Evolutionary conservation across 2,797 vertebrate species (phyloP).

Genomic region (Crocodylus rhombifer): DNA sequence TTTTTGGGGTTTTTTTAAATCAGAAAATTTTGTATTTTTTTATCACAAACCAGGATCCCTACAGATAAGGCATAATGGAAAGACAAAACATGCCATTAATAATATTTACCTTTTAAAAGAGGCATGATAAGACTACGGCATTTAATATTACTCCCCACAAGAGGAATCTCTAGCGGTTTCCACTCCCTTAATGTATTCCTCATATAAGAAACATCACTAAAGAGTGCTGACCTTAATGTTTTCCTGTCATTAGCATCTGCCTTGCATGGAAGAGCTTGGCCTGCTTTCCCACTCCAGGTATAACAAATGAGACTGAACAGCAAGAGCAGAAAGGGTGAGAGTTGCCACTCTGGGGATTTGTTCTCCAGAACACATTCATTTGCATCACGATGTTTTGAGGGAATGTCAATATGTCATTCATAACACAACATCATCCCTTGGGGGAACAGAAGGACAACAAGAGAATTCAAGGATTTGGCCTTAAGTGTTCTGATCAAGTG

Average conservation of each 20-base stretch:
- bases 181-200: constrained; percentile 55
- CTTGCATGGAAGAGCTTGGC: constrained; percentile 62
- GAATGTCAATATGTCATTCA: constrained; percentile 62
- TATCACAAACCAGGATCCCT: too few relatives aligned
- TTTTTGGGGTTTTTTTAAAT: too few relatives aligned
- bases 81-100: constrained; percentile 49
- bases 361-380: constrained; percentile 61
- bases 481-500: too few relatives aligned
- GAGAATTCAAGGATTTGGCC: neutral
- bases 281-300: constrained; percentile 59
- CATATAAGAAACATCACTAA: constrained; percentile 57
- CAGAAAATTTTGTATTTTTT: too few relatives aligned
- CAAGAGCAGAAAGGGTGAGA: constrained; percentile 63
- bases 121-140: constrained; percentile 17
- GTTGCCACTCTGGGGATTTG: constrained; percentile 45
- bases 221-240: constrained; percentile 70
- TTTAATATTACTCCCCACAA: constrained; percentile 69
- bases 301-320: constrained; percentile 67
- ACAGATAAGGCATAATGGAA: constrained; percentile 45
- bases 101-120: constrained; percentile 61
- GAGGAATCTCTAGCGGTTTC: constrained; percentile 68
- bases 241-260: constrained; percentile 57
- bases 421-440: constrained; percentile 66
- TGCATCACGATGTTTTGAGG: constrained; percentile 43
- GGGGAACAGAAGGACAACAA: constrained; percentile 40